phyloP scores from a whole-genome alignment of 2,113 vertebrate genomes.

The Notarius quadriscutis region DNA sequence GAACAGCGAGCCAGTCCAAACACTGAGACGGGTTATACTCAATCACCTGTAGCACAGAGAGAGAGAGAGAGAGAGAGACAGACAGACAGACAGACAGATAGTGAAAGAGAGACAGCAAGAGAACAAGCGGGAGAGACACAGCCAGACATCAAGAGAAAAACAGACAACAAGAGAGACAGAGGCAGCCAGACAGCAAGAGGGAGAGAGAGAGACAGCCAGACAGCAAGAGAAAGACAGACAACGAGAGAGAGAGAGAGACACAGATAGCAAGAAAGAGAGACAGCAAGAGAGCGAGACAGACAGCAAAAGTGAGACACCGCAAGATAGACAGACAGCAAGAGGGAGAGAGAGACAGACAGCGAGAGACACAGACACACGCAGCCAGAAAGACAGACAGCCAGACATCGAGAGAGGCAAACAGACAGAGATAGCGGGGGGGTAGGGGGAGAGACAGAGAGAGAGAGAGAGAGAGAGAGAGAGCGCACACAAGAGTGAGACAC shows the following conservation, averaged over 20 bases:
- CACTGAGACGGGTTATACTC: slow-evolving; percentile 99
- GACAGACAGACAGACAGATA: neutral
- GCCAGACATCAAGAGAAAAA: neutral
- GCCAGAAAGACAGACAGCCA: too few relatives aligned
- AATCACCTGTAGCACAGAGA: slow-evolving; percentile 80
- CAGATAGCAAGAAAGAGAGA: too few relatives aligned
- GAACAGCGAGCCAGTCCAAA: slow-evolving; percentile 97
- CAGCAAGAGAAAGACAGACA: neutral
- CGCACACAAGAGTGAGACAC: too few relatives aligned
- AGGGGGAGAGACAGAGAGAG: too few relatives aligned
- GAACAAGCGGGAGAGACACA: too few relatives aligned
- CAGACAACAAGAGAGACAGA: too few relatives aligned
- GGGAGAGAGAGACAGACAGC: neutral
- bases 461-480: too few relatives aligned
- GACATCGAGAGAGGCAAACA: too few relatives aligned
- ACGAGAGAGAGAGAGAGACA: neutral
- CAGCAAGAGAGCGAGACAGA: too few relatives aligned
- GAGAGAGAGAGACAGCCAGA: neutral
- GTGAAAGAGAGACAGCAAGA: neutral
- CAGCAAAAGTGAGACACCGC: too few relatives aligned
- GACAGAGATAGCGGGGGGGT: too few relatives aligned
- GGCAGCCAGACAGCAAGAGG: neutral
- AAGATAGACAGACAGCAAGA: neutral
- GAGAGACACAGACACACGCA: neutral
- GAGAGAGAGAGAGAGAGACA: neutral